Percentiles rank a stretch among this genome's conserved stretches.
These are phyloP conservation scores for Ia io DNA, from an alignment of 2,113 vertebrate species.

Conservation along the genomic window DNA sequence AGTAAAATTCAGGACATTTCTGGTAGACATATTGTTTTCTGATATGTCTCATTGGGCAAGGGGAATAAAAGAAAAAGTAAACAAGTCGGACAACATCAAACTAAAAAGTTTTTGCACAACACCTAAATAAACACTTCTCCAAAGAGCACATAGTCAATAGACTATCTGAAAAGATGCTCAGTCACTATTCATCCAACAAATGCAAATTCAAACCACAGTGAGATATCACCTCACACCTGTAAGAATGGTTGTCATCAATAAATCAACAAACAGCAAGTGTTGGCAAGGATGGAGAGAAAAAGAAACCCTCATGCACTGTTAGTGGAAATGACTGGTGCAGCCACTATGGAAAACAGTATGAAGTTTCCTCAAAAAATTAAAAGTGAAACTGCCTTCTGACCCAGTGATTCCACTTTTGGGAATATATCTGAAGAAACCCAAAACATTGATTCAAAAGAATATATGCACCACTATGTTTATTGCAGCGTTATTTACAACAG, in stretches of 20 bases:
- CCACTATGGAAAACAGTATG: neutral
- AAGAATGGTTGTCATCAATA: neutral
- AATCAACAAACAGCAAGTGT: neutral
- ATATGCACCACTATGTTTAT: neutral
- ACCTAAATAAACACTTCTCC: neutral
- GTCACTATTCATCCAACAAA: neutral
- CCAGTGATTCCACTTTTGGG: neutral
- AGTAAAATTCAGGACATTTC: neutral
- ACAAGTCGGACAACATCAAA: neutral
- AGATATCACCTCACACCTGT: neutral
- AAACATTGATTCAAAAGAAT: neutral
- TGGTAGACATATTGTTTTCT: neutral
- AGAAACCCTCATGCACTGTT: neutral
- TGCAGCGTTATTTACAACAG: neutral
- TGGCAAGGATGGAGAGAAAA: neutral
- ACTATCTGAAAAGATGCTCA: neutral
- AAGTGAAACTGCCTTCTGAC: neutral
- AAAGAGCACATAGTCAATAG: neutral
- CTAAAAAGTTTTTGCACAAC: neutral
- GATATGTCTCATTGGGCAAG: neutral
- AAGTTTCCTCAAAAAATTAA: neutral
- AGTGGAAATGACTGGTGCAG: neutral
- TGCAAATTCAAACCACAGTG: neutral
- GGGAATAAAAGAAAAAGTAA: neutral
- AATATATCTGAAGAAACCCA: neutral